Evolutionary conservation across 2,113 vertebrate genomes (phyloP), one percentile per base, ranked within the genome.

Genomic region (Saguinus imperator): DNA sequence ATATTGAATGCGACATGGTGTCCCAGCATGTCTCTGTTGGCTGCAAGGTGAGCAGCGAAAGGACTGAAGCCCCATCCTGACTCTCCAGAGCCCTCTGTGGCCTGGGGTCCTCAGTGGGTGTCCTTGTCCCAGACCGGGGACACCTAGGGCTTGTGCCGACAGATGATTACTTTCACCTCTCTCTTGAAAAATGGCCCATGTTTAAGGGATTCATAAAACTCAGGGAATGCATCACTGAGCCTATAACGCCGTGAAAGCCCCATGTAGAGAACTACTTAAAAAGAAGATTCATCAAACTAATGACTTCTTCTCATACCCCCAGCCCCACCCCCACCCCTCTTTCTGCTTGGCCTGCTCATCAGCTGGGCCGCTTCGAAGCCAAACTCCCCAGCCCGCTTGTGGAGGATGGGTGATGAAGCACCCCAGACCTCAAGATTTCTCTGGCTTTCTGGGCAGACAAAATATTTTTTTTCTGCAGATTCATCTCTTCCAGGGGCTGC

Each of bases 241-340:
- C 95, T 96, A 72, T 94, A 97, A 97, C 45, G 35, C 96, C 8
- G 29, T 0, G 48, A 97, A 86, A 98, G 95, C 83, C 94, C 86
- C 93, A 93, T 94, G 95, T 94, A 98, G 97, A 86, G 94, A 97
- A 94, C 10, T 50, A 95, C 96, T 97, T 94, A 91, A 97, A 98
- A 97, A 97, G 98, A 97, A 96, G 75, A 98, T 97, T 98, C 96
- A 98, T 97, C 97, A 97, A 97, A 98, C 96, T 97, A 98, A 98
- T 98, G 97, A 96, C 96, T 89, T 97, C 87, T 92, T 89, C 86
- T 75, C 58, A 89, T 79, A n/a, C 85, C 92, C 77, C 91, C 81
- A 37, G 25, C 21, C 58, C 72, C 81, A 29, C 89, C 83, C 91
- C 81, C 14, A 5, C 77, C 94, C 97, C 77, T 68, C 95, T 95